Evolutionary conservation across 2,888 invertebrate species (phyloP).

Genomic region (Taphrorychus bicolor): DNA sequence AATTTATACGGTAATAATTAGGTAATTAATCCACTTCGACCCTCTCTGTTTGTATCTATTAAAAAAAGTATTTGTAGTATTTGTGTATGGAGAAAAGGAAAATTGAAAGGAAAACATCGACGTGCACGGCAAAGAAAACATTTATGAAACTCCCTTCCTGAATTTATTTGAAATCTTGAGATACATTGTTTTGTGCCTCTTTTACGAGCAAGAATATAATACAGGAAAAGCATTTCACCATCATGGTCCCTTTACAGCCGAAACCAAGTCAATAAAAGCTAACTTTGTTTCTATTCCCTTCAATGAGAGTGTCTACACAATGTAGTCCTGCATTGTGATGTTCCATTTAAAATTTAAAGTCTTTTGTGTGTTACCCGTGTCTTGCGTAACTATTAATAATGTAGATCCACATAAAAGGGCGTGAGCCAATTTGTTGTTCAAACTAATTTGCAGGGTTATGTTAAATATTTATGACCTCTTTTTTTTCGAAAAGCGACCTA

Average conservation of each 20-base stretch:
- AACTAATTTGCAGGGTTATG: constrained; percentile 40
- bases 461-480: constrained; percentile 40
- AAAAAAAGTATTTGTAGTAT: neutral
- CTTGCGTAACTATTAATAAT: constrained; percentile 41
- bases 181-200: constrained; percentile 11
- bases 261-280: constrained; percentile 28
- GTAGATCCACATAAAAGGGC: constrained; percentile 34
- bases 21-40: neutral
- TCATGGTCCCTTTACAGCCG: constrained; percentile 24
- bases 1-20: constrained; percentile 5
- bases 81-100: neutral
- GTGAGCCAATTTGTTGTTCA: constrained; percentile 42
- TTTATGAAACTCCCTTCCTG: neutral
- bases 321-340: constrained; percentile 24
- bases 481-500: constrained; percentile 31
- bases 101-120: too few relatives aligned
- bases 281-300: constrained; percentile 25
- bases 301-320: constrained; percentile 25
- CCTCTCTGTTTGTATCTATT: neutral
- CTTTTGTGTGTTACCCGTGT: constrained; percentile 22
- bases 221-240: constrained; percentile 14
- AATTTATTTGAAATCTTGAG: constrained; percentile 9
- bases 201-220: constrained; percentile 18
- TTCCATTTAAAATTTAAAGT: constrained; percentile 32
- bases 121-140: neutral